A percentile compares a stretch with the other conserved stretches of the same genome.
Evolutionary conservation across 2,888 invertebrate genomes (phyloP).

Genomic region (Gonocerus acuteangulatus): DNA sequence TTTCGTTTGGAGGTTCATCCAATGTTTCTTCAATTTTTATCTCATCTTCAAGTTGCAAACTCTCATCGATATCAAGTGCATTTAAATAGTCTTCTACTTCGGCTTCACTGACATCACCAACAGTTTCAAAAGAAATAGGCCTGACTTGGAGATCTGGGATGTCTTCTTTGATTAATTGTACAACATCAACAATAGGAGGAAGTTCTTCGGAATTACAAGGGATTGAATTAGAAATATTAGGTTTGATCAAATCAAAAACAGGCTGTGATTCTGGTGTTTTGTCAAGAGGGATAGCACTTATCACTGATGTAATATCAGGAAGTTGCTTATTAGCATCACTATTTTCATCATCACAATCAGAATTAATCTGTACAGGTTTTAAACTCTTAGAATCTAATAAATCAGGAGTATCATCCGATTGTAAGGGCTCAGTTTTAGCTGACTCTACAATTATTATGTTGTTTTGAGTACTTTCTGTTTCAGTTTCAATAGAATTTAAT

Average conservation of each 20-base stretch:
- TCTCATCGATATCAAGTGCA: constrained; percentile 43
- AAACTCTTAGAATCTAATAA: constrained; percentile 31
- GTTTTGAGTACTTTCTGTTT: background rate
- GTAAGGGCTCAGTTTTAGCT: background rate
- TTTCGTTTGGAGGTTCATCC: background rate
- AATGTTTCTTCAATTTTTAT: background rate
- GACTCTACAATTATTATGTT: background rate
- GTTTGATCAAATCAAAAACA: constrained; percentile 32
- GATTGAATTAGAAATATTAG: constrained; percentile 1
- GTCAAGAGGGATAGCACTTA: background rate
- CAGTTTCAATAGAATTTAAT: background rate
- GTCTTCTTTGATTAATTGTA: constrained; percentile 20
- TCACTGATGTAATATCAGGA: constrained; percentile 35
- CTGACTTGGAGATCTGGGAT: constrained; percentile 24
- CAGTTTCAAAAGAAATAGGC: constrained; percentile 31
- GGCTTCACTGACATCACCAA: constrained; percentile 43
- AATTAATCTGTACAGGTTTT: constrained; percentile 10
- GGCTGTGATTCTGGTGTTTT: constrained; percentile 3
- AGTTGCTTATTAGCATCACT: constrained; percentile 21
- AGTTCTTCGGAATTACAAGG: constrained; percentile 20
- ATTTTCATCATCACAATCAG: constrained; percentile 18
- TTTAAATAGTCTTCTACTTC: constrained; percentile 45
- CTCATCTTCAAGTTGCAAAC: background rate
- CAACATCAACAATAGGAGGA: constrained; percentile 31
- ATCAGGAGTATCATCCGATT: constrained; percentile 30